Evolutionary conservation across 2,888 invertebrate species (phyloP).

Genomic region (Mystacides longicornis): DNA sequence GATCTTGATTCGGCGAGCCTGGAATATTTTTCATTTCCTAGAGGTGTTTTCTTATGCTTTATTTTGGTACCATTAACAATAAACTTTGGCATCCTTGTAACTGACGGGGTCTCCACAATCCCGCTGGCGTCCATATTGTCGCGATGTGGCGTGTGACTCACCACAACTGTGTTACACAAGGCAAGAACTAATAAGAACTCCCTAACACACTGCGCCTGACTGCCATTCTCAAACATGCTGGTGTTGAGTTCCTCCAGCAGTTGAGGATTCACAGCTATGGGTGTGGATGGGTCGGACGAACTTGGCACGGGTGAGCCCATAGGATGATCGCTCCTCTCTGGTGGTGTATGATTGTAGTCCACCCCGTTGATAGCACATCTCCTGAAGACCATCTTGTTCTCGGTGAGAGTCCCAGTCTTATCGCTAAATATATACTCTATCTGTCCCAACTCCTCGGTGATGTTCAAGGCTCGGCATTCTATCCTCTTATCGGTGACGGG

Average conservation of each 20-base stretch:
- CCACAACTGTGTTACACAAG: conserved; percentile 95
- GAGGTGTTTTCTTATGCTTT: conserved; percentile 22
- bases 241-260: conserved; percentile 41
- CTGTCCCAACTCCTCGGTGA: conserved; percentile 96
- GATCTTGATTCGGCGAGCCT: conserved; percentile 71
- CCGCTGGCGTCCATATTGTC: conserved; percentile 66
- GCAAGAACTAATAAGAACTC: conserved; percentile 89
- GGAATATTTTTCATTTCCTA: conserved; percentile 49
- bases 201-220: conserved; percentile 66
- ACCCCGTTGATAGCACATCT: conserved; percentile 82
- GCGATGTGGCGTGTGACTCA: conserved; percentile 73
- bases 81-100: conserved; percentile 35
- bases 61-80: conserved; percentile 25
- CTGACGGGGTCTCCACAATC: conserved; percentile 45
- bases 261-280: conserved; percentile 41
- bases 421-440: conserved; percentile 87
- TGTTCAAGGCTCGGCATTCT: conserved; percentile 91
- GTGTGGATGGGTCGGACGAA: conserved; percentile 41
- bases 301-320: conserved; percentile 41
- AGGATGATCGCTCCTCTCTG: conserved; percentile 55
- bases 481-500: conserved; percentile 70
- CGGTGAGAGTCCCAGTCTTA: conserved; percentile 96
- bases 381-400: conserved; percentile 95
- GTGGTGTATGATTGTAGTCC: conserved; percentile 79
- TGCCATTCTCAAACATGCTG: conserved; percentile 35